These are phyloP conservation scores for Caenorhabditis inopinata DNA, from an alignment of 1,140 invertebrate genomes.

Conservation along the genomic window DNA sequence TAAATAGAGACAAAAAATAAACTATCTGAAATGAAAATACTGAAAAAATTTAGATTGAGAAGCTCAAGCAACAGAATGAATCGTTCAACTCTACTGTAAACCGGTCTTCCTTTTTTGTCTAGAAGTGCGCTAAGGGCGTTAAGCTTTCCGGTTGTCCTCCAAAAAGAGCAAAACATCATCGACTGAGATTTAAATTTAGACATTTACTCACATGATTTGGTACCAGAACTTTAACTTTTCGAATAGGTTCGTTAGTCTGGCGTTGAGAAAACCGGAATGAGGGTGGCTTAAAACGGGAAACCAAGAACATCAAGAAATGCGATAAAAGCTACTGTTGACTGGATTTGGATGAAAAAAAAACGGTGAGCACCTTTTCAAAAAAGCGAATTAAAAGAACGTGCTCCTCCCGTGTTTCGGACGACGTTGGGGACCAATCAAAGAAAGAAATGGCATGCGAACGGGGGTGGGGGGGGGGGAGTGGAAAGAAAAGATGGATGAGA, in stretches of 20 bases:
- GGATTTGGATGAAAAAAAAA: slow-evolving; percentile 7
- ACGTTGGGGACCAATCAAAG: background rate
- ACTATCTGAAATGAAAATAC: too few relatives aligned
- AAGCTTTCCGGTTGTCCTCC: background rate
- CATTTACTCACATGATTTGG: background rate
- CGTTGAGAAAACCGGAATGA: background rate
- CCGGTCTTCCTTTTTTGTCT: too few relatives aligned
- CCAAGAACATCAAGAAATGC: background rate
- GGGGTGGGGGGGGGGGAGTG: too few relatives aligned
- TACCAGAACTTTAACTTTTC: background rate
- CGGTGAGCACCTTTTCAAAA: background rate
- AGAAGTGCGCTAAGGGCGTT: too few relatives aligned
- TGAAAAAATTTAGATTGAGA: too few relatives aligned
- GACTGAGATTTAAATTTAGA: background rate
- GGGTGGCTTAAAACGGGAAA: background rate
- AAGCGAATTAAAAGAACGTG: too few relatives aligned
- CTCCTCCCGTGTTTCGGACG: too few relatives aligned
- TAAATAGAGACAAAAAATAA: too few relatives aligned
- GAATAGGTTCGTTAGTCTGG: slow-evolving; percentile 3
- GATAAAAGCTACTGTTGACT: background rate
- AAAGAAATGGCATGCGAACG: too few relatives aligned
- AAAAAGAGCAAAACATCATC: background rate
- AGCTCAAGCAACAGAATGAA: too few relatives aligned
- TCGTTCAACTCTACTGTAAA: too few relatives aligned
- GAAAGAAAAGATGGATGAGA: background rate